Evolutionary conservation across 2,888 invertebrate genomes (phyloP).

Genomic region (Acanthosepion esculentum): DNA sequence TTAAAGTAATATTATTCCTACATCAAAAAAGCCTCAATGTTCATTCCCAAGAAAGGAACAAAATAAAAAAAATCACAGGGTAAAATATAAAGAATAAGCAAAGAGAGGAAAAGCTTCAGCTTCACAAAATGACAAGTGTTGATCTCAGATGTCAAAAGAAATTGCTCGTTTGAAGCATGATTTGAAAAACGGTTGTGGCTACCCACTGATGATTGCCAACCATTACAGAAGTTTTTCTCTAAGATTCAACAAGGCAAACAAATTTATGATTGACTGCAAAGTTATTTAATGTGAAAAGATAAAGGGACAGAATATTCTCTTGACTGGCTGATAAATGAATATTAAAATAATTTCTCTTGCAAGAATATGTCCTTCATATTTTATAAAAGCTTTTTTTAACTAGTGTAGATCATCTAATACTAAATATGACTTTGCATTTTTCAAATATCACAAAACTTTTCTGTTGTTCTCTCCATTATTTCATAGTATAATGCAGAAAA

Average conservation of each 20-base stretch:
- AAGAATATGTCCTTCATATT: not conserved
- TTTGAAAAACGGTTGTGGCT: not conserved
- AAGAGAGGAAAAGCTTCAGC: not conserved
- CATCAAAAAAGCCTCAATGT: not conserved
- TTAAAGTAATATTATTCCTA: not conserved
- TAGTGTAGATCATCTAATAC: not conserved
- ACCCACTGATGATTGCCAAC: not conserved
- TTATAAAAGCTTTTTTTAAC: not conserved
- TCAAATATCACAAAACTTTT: not conserved
- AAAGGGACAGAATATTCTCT: not conserved
- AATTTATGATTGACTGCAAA: not conserved
- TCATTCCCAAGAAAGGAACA: no score
- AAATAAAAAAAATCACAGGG: not conserved
- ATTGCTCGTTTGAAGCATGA: not conserved
- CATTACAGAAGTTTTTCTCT: not conserved
- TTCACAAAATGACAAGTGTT: not conserved
- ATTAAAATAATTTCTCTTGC: not conserved
- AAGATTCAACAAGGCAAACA: not conserved
- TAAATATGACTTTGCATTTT: not conserved
- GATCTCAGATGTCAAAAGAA: not conserved
- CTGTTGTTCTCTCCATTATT: no score
- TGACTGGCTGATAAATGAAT: not conserved
- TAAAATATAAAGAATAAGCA: not conserved
- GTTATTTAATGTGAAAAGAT: conserved; percentile 10
- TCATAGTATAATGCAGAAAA: no score